Evolutionary conservation across 2,888 invertebrate species (phyloP), one percentile per base, ranked within the genome.

Genomic region (Cosmorhoe ocellata): DNA sequence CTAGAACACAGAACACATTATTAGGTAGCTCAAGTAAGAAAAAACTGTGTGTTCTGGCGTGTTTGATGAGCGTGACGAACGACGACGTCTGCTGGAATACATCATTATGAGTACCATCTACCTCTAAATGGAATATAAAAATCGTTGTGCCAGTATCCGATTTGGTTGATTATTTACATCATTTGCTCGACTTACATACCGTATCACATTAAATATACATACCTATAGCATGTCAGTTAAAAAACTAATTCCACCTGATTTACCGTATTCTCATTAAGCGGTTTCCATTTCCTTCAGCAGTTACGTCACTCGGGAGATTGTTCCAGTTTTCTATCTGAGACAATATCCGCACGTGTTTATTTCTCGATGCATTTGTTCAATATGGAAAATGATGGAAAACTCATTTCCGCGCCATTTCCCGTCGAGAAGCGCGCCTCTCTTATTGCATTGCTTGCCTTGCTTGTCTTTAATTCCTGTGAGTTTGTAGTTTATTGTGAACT

Each of bases 321-420:
- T 71, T 66, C 60, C 45, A 58, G 42, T 56, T 54, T 57, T 62
- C 66, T 64, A 55, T 69, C 68, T 56, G 51, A 76, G 77, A 81
- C 84, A 88, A 89, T 86, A 87, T 88, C 84, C 81, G 78, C 64
- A 69, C 62, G 61, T 87, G 80, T 88, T 88, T 88, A 81, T 85
- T 89, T 87, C 85, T 88, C 76, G 64, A 50, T 66, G 62, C 77
- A 75, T 85, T 87, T 84, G 79, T 88, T 81, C 80, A 82, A 84
- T 84, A 84, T 84, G 70, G 80, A 79, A 86, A 81, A 78, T 76
- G 84, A 84, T 81, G 71, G 80, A 78, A 86, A 81, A 78, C 76
- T 83, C 79, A 89, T 90, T 86, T 88, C 90, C 75, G 65, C 67
- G 69, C 70, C 74, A 85, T 88, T 83, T 88, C 87, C 89, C 67